Conservation (phyloP, 2,113 vertebrate genomes). For the Esox niger region DNA sequence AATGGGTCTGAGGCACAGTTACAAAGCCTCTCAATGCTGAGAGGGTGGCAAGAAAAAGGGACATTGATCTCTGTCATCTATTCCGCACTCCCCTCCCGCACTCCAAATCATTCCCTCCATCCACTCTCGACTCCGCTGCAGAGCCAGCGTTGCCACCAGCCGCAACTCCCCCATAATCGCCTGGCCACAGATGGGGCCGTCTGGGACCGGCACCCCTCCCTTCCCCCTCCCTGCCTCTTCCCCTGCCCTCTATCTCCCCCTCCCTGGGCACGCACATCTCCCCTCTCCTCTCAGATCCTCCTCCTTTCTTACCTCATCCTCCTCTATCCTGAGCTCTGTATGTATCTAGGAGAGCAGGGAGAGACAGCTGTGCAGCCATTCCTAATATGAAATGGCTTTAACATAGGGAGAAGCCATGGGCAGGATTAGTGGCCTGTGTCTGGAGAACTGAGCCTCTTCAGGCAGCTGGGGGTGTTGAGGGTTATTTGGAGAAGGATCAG, state of each 20-base stretch:
- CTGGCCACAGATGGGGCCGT: conserved; percentile 24
- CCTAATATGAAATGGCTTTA: conserved; percentile 60
- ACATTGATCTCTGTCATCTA: neutral
- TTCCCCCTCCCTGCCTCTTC: neutral
- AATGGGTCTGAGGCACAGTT: neutral
- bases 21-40: neutral
- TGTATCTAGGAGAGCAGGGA: conserved; percentile 36
- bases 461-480: conserved; percentile 34
- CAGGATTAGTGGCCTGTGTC: conserved; percentile 54
- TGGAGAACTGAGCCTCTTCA: conserved; percentile 44
- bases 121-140: neutral
- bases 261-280: neutral
- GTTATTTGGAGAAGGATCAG: conserved; percentile 48
- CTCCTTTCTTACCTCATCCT: neutral
- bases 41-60: neutral
- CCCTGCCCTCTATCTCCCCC: neutral
- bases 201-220: conserved; percentile 19
- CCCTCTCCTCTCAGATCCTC: neutral
- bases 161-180: conserved; percentile 29
- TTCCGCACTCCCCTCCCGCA: neutral
- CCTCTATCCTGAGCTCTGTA: neutral
- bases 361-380: conserved; percentile 42
- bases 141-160: conserved; percentile 3
- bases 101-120: neutral
- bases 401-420: conserved; percentile 53